phyloP scores from a whole-genome alignment of 2,113 vertebrate species.

The Centropus unirufus region DNA sequence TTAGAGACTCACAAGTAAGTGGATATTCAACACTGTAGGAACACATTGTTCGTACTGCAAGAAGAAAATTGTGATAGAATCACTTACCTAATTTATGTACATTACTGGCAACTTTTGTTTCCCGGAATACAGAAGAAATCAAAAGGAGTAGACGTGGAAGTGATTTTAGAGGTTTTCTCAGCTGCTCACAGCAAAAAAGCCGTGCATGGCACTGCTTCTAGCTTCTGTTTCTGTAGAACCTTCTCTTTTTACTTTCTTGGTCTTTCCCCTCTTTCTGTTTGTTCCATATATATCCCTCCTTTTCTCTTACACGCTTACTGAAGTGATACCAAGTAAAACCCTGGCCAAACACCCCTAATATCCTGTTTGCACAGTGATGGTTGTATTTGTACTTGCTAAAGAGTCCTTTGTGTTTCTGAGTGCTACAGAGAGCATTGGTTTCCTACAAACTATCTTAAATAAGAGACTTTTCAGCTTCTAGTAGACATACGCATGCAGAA shows the following conservation, averaged over 20 bases:
- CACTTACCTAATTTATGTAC: not conserved
- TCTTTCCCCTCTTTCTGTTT: not conserved
- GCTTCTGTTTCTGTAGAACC: not conserved
- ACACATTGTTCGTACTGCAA: not conserved
- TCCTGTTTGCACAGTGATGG: not conserved
- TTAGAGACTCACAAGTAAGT: not conserved
- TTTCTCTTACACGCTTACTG: not conserved
- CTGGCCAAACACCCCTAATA: not conserved
- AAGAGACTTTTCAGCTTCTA: not conserved
- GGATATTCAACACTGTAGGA: not conserved
- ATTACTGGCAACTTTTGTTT: not conserved
- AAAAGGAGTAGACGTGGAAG: not conserved
- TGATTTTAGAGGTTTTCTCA: not conserved
- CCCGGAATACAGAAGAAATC: not conserved
- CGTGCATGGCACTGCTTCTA: not conserved
- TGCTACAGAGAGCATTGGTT: not conserved
- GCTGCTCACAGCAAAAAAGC: not conserved
- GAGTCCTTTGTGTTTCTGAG: not conserved
- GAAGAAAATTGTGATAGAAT: not conserved
- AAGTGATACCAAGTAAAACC: not conserved
- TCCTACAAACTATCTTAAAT: not conserved
- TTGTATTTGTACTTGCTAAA: not conserved
- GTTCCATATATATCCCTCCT: not conserved
- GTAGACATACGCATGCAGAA: not conserved
- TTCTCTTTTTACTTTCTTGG: not conserved